Evolutionary conservation across 1,140 invertebrate species (phyloP).

Genomic region (Bombus balteatus): DNA sequence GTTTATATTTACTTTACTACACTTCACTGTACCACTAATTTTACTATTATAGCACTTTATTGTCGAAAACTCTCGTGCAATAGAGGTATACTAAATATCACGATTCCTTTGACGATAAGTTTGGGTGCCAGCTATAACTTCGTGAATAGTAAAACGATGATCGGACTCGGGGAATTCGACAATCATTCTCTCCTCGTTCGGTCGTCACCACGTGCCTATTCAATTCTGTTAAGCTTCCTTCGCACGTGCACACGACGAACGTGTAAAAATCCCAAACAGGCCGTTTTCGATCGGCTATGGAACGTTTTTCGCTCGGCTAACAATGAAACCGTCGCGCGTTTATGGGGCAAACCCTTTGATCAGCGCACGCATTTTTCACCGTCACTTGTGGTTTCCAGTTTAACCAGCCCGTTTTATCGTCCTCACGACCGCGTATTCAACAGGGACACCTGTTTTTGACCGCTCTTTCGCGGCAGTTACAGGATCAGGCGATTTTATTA

Average conservation of each 20-base stretch:
- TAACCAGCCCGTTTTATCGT: neutral
- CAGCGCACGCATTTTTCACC: slow-evolving; percentile 15
- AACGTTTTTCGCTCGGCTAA: slow-evolving; percentile 1
- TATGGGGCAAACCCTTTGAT: slow-evolving; percentile 1
- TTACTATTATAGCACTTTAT: neutral
- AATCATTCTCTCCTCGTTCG: slow-evolving; percentile 1
- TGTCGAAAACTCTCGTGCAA: neutral
- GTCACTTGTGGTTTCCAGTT: neutral
- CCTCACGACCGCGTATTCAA: neutral
- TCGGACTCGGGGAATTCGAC: neutral
- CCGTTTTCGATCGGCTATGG: neutral
- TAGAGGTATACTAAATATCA: neutral
- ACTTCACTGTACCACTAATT: too few relatives aligned
- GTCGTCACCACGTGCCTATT: slow-evolving; percentile 22
- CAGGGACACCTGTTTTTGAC: neutral
- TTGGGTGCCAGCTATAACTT: neutral
- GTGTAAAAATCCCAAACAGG: slow-evolving; percentile 20
- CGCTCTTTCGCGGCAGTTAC: neutral
- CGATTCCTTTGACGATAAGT: neutral
- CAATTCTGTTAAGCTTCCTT: slow-evolving; percentile 10
- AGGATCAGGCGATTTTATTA: neutral
- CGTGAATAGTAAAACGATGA: neutral
- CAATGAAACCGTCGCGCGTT: slow-evolving; percentile 10
- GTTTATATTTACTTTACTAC: too few relatives aligned
- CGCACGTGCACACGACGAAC: slow-evolving; percentile 5